A percentile compares a stretch with the other conserved stretches of the same genome.
phyloP scores from a whole-genome alignment of 2,797 vertebrate genomes.

The Kryptolebias ocellatus region DNA sequence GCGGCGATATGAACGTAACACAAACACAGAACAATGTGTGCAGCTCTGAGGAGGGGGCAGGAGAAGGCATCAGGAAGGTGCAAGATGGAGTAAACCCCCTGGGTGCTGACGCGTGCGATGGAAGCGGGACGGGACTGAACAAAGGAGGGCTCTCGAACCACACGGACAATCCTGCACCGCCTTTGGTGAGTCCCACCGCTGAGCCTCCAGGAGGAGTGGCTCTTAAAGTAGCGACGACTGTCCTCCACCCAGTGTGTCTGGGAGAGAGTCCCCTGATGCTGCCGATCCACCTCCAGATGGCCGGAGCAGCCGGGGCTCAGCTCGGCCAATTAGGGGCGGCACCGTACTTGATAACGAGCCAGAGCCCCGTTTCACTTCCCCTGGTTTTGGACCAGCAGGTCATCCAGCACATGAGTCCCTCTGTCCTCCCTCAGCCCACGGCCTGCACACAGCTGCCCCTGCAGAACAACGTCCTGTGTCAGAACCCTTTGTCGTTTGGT shows the following conservation, averaged over 20 bases:
- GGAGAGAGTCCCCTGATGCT: conserved; percentile 93
- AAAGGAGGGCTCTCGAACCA: conserved; percentile 86
- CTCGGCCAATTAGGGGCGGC: conserved; percentile 84
- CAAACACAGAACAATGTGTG: conserved; percentile 78
- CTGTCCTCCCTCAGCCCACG: conserved; percentile 84
- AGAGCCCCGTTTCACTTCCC: conserved; percentile 91
- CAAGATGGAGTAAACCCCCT: conserved; percentile 85
- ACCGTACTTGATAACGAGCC: conserved; percentile 91
- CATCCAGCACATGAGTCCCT: conserved; percentile 92
- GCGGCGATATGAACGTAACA: conserved; percentile 83
- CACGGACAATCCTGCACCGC: conserved; percentile 80
- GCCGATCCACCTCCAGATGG: conserved; percentile 90
- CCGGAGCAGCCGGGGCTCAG: conserved; percentile 85
- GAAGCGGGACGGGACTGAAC: conserved; percentile 82
- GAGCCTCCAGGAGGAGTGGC: conserved; percentile 90
- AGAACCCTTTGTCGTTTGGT: conserved; percentile 80
- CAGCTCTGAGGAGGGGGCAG: conserved; percentile 46
- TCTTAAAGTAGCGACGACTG: conserved; percentile 92
- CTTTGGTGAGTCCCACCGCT: conserved; percentile 77
- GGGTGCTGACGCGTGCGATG: conserved; percentile 86
- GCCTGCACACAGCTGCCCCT: conserved; percentile 82
- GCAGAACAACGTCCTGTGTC: conserved; percentile 87
- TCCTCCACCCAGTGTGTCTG: conserved; percentile 94
- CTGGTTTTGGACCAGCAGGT: conserved; percentile 95
- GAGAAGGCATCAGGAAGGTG: conserved; percentile 77